Conservation (phyloP, 1,140 invertebrate species). For the Caligus rogercresseyi region DNA sequence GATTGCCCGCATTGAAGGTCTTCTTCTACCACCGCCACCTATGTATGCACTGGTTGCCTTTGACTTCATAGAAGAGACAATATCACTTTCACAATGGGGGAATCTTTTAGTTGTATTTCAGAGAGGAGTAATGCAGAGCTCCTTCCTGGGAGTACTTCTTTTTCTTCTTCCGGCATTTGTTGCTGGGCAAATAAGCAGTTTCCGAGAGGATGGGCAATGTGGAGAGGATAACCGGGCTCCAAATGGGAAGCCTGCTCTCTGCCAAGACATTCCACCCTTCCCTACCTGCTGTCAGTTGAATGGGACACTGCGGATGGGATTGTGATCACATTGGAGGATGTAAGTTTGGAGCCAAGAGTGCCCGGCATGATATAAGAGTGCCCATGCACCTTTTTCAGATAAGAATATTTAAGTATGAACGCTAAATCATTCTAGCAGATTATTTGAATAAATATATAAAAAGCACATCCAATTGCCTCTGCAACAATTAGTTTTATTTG, state of each 20-base stretch:
- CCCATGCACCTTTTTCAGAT: neutral
- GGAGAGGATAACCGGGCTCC: conserved; percentile 8
- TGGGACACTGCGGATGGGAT: conserved; percentile 20
- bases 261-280: conserved; percentile 17
- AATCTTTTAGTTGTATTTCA: too few species aligned
- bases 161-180: neutral
- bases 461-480: too few species aligned
- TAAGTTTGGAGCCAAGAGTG: neutral
- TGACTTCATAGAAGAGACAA: too few species aligned
- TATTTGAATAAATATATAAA: too few species aligned
- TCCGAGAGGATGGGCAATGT: conserved; percentile 11
- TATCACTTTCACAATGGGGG: too few species aligned
- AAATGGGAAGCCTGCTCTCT: conserved; percentile 12
- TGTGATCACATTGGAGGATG: conserved; percentile 15
- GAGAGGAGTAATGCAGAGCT: too few species aligned
- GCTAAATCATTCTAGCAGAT: neutral
- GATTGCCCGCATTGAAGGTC: too few species aligned
- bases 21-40: too few species aligned
- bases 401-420: neutral
- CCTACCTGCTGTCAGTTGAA: conserved; percentile 19
- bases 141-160: too few species aligned
- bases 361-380: too few species aligned
- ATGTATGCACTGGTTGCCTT: too few species aligned
- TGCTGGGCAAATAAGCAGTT: neutral
- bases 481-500: too few species aligned